Base-by-base conservation (phyloP, 2,113 vertebrate species). In the Pogonocichla stellata region DNA sequence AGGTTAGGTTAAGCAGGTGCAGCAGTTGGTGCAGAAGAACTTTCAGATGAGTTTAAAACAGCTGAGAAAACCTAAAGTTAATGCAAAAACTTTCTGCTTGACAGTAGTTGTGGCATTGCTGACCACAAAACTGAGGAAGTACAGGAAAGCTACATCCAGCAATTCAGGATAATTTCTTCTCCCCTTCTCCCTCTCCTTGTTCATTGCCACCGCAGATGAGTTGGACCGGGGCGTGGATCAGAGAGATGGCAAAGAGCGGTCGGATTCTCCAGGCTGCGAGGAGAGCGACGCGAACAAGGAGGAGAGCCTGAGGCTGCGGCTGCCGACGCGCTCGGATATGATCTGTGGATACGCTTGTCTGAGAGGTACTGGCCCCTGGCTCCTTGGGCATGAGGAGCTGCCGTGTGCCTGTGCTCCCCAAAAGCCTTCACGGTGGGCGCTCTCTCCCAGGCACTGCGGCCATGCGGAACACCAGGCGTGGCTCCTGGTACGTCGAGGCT, bases 401-500 rank as follows among this genome's bases (percentile, higher is more conserved):
- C 58, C 19, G 0, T 19, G 19, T 77, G 57, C 66, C 42, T 65
- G 5, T 43, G 40, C 66, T 56, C 19, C 10, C 29, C 33, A 28
- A 22, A 25, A 60, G 29, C 2, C 24, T 33, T 80, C 17, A 88
- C 19, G 4, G 2, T 4, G 2, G 24, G 1, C 3, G 1, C 60
- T 91, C 34, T 86, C 19, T 69, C 74, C 40, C 96, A 99, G 99
- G 99, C 91, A 99, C 99, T 1, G 99, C 99, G 1, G 99, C 99
- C 80, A 99, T 99, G 98, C 97, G 99, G 13, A 99, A 99, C 97
- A 99, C 99, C 90, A 99, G 99, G 82, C 98, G 98, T 65, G 99
- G 99, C 4, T 99, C 99, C 79, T 99, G 99, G 99, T 99, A 99
- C 38, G 89, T 99, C 1, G 99, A 99, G 96, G 99, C 99, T 33